Evolutionary conservation across 2,113 vertebrate genomes (phyloP).

Genomic region (Kryptolebias marmoratus): DNA sequence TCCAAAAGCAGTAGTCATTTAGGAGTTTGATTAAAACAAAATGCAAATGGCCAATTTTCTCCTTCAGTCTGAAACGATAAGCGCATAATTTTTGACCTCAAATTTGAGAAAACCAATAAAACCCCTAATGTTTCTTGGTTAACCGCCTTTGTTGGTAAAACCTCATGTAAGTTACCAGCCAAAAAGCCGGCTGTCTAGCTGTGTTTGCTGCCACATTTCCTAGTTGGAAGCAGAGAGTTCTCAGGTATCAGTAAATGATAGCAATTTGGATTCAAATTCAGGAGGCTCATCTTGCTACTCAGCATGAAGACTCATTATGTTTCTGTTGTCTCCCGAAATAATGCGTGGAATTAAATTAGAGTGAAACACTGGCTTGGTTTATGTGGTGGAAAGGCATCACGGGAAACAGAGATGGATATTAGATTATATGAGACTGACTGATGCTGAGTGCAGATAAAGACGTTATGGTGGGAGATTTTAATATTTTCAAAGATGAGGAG

Average conservation of each 20-base stretch:
- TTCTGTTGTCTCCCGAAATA: constrained; percentile 32
- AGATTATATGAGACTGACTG: constrained; percentile 1
- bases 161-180: not conserved
- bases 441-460: constrained; percentile 1
- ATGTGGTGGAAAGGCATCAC: not conserved
- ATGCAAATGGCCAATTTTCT: too few relatives aligned
- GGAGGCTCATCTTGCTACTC: constrained; percentile 32
- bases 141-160: not conserved
- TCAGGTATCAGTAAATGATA: constrained; percentile 12
- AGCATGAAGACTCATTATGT: constrained; percentile 40
- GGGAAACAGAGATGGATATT: constrained; percentile 12
- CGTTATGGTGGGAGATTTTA: not conserved
- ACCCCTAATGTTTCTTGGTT: not conserved
- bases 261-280: constrained; percentile 39
- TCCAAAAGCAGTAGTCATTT: too few relatives aligned
- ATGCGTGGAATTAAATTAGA: constrained; percentile 52
- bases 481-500: not conserved
- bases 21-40: too few relatives aligned
- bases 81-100: not conserved
- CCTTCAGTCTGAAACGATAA: not conserved
- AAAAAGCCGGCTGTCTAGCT: not conserved
- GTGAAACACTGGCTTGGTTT: constrained; percentile 34
- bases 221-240: not conserved
- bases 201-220: not conserved
- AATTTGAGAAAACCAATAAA: not conserved